Evolutionary conservation across 1,140 invertebrate species (phyloP), one percentile per base, ranked within the genome.

Genomic region (Oedothorax gibbosus): DNA sequence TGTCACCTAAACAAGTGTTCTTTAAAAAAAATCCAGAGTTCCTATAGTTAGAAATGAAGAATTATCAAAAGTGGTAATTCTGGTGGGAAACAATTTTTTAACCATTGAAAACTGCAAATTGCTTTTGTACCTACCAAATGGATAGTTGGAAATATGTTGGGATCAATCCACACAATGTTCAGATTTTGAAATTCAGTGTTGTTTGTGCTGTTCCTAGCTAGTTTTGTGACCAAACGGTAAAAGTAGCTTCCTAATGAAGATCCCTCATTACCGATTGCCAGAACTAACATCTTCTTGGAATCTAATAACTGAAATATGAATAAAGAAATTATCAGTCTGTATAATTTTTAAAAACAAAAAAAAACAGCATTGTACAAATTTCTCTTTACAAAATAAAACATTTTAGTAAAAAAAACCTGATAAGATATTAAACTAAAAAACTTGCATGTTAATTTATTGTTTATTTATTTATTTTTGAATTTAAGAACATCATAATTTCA

Each of bases 91-190:
- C n/a, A n/a, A n/a, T n/a, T n/a, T n/a, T n/a, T n/a, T n/a, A 35
- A 35, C 35, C 5, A 35, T 5, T 35, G 35, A 35, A 35, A 35
- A 35, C 35, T 35, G 35, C 35, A 35, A 35, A 35, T 35, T 35
- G 35, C 35, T 1, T 2, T 35, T 64, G 54, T 76, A 60, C 64
- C 72, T 84, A 86, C 86, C 51, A 85, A 56, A 68, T 86, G 50
- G 49, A 86, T 77, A 49, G 73, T 60, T 60, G 87, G 87, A 78
- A 85, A 87, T 57, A 83, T 66, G 71, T 87, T 51, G 54, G 86
- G 84, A 65, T 87, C 87, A 64, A 87, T 78, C 87, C 87, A 87
- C 0, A 87, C 66, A 56, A 87, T 87, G 53, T 87, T 85, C 7
- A 87, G 15, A 53, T 75, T 76, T 51, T 65, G 35, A 62, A 75